These are phyloP conservation scores for Peucedramus taeniatus DNA, from an alignment of 2,113 vertebrate genomes.

Conservation along the genomic window DNA sequence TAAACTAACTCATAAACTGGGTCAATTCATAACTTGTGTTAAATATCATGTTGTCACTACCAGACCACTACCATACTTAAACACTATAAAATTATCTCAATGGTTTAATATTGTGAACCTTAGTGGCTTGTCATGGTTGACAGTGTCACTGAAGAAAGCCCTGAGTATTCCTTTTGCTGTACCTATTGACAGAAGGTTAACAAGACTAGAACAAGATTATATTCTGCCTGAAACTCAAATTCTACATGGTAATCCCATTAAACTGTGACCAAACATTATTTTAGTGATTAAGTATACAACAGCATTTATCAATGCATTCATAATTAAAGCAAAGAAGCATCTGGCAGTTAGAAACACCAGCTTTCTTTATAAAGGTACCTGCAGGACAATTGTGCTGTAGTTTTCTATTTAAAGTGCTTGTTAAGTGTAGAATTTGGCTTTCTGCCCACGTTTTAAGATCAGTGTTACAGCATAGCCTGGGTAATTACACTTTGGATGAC, in stretches of 20 bases:
- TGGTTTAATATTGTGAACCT: not conserved
- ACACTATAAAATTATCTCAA: not conserved
- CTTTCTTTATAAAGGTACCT: not conserved
- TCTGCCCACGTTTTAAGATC: not conserved
- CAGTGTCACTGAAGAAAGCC: not conserved
- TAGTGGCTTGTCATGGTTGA: not conserved
- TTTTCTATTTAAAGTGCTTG: conserved; percentile 35
- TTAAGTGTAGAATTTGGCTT: conserved; percentile 20
- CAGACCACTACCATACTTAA: not conserved
- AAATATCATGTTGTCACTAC: not conserved
- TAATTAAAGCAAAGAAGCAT: not conserved
- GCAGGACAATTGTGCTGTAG: not conserved
- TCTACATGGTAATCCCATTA: not conserved
- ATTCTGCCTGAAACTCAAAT: not conserved
- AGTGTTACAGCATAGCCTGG: not conserved
- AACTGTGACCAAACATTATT: not conserved
- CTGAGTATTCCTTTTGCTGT: accelerated
- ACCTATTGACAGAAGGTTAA: not conserved
- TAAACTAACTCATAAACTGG: not conserved
- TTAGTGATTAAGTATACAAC: not conserved
- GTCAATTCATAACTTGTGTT: not conserved
- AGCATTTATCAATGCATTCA: not conserved
- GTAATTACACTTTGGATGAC: conserved; percentile 2
- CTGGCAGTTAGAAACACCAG: not conserved
- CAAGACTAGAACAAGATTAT: not conserved